Percentiles rank a stretch among this genome's conserved stretches.
Evolutionary conservation across 2,888 invertebrate genomes (phyloP).

Genomic region (Cecidostiba fungosa): DNA sequence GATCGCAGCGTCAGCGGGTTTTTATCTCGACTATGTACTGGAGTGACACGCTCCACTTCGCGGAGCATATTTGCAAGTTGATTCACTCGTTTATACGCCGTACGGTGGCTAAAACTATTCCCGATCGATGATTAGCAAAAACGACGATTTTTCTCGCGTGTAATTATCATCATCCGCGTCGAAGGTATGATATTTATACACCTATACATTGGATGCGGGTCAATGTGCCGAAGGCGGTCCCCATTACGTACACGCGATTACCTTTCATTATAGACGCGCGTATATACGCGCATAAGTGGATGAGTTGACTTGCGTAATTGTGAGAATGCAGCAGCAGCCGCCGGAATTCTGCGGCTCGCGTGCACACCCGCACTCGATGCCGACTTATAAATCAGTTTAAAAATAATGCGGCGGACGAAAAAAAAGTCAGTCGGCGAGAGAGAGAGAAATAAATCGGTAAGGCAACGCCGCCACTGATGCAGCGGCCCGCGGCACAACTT

Average conservation of each 20-base stretch:
- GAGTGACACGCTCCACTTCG: neutral
- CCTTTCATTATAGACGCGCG: slow-evolving; percentile 74
- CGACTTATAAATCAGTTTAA: neutral
- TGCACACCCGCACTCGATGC: slow-evolving; percentile 73
- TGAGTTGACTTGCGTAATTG: slow-evolving; percentile 72
- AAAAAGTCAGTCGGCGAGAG: neutral
- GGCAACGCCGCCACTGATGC: neutral
- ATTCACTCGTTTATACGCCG: neutral
- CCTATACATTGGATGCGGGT: neutral
- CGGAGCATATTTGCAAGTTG: neutral
- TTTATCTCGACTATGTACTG: slow-evolving; percentile 33
- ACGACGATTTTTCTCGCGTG: neutral
- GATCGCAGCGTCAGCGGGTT: slow-evolving; percentile 41
- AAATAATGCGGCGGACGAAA: neutral
- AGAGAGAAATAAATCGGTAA: neutral
- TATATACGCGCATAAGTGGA: slow-evolving; percentile 63
- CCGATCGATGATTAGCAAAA: neutral
- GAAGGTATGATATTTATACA: neutral
- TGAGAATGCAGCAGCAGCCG: slow-evolving; percentile 72
- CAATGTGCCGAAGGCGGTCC: slow-evolving; percentile 69
- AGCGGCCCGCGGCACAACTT: neutral
- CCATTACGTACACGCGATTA: slow-evolving; percentile 77
- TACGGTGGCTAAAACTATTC: neutral
- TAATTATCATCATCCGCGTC: neutral
- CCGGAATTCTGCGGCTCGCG: slow-evolving; percentile 69